Conservation (phyloP, 2,797 vertebrate genomes). For the Darevskia nairensis region DNA sequence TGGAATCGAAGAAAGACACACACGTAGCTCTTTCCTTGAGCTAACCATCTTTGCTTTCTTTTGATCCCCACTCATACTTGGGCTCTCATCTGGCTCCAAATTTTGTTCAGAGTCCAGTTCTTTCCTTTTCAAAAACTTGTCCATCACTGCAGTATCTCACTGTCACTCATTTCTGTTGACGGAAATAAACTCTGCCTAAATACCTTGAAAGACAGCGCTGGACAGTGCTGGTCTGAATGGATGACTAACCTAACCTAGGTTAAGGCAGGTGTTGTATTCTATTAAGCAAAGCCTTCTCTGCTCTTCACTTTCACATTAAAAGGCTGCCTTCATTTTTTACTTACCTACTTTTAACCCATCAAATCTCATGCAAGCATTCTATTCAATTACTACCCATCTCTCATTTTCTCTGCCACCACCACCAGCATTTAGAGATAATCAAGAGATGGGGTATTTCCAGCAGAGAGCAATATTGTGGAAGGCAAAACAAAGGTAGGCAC, state of each 20-base stretch:
- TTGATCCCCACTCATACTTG: too few species aligned
- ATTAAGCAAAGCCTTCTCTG: background rate
- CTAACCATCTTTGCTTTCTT: too few species aligned
- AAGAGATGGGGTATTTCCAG: slow-evolving; percentile 14
- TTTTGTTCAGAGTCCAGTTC: too few species aligned
- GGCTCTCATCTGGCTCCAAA: too few species aligned
- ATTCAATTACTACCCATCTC: background rate
- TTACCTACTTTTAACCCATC: background rate
- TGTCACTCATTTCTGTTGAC: too few species aligned
- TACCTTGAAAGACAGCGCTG: too few species aligned
- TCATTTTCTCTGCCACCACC: slow-evolving; percentile 13
- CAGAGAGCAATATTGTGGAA: slow-evolving; percentile 17
- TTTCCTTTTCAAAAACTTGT: too few species aligned
- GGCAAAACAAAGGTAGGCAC: slow-evolving; percentile 41
- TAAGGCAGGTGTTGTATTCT: too few species aligned
- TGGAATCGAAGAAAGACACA: too few species aligned
- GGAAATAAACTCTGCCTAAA: background rate
- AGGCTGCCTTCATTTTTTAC: background rate
- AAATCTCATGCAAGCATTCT: background rate
- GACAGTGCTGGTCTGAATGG: background rate
- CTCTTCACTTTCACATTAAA: slow-evolving; percentile 1
- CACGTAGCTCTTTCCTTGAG: too few species aligned
- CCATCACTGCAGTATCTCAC: too few species aligned
- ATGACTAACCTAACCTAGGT: background rate
- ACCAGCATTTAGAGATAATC: slow-evolving; percentile 29